Evolutionary conservation across 2,888 invertebrate species (phyloP), one percentile per base, ranked within the genome.

Genomic region (Onthophagus sagittarius): DNA sequence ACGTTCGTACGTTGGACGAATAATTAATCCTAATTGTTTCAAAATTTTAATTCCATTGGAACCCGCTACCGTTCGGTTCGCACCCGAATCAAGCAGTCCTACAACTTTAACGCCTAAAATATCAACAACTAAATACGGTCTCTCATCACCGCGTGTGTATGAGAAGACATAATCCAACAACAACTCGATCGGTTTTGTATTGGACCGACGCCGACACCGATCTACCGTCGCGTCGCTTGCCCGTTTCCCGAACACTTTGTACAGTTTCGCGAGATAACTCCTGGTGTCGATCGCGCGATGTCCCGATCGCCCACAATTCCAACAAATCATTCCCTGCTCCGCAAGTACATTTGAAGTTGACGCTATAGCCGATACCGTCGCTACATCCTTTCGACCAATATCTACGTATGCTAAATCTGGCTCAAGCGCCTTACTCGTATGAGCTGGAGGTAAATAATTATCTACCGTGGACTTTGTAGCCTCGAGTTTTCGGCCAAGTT

Each of bases 321-420:
- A 63, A 63, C 73, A 73, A 7, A 32, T 15, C 2, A 31, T 32
- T 13, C 63, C 7, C 63, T 5, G 2, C 39, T 2, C 7, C 1
- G 2, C 0, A 2, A 2, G 1, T 53, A 2, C 39, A 53, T 2
- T 7, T 7, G 1, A 1, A 0, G 2, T 15, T 5, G 14, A 9
- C 2, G 1, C 15, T 2, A 3, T 3, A 1, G 13, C 33, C 13
- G 13, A 0, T 14, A 32, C 11, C 70, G 9, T 5, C 1, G 3
- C 13, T n/a, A n/a, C n/a, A n/a, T n/a, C n/a, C n/a, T n/a, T n/a
- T n/a, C n/a, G n/a, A n/a, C n/a, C n/a, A n/a, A n/a, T n/a, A 11
- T n/a, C 2, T 2, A 75, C 63, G 69, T 75, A 76, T 0, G 76
- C 74, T 15, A 75, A 69, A 33, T 75, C 76, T 0, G 75, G 76